Base-by-base conservation (phyloP, 1,140 invertebrate genomes). In the Bacillus rossius region DNA sequence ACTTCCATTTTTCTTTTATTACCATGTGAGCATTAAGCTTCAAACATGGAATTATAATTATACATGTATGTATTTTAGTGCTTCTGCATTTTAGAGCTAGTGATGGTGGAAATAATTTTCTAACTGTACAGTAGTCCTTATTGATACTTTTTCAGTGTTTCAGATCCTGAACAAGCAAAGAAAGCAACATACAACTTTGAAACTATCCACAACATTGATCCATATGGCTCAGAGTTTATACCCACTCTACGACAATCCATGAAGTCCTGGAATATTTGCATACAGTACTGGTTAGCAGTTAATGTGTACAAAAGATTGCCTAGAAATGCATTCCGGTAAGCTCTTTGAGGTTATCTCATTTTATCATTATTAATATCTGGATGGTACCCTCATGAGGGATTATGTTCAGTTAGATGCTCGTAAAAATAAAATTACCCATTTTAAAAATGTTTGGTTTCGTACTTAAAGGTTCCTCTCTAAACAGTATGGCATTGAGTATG, bases 261-360 rank as follows among this genome's bases (percentile, higher is more conserved):
- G 82, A 88, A 89, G 69, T 81, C 86, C 14, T 98, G 96, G 96
- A 98, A 98, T 71, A 92, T 89, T 63, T 92, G 89, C 37, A 87
- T 98, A 3, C 96, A 98, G 69, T 97, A 93, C 72, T 98, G 96
- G 95, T 81, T 98, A 64, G 93, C 91, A 8, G 82, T 84, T 34
- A 89, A 87, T 68, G 83, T 97, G 1, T 96, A 96, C 69, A 92
- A 89, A 65, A 76, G 89, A 63, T 86, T 93, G 64, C 89, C 91
- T 2, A 73, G 79, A 17, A 90, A 87, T 71, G 67, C 73, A 40
- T 75, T 85, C 8, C 81, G 81, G 82, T 84, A 68, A 72, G 56
- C 65, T 40, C 41, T 40, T 5, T 43, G 53, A 16, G 38, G 23
- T 25, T 41, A 26, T 47, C 19, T 42, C 38, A 19, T 55, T 8